Evolutionary conservation across 2,797 vertebrate genomes (phyloP).

Genomic region (Muraenolepis orangiensis): DNA sequence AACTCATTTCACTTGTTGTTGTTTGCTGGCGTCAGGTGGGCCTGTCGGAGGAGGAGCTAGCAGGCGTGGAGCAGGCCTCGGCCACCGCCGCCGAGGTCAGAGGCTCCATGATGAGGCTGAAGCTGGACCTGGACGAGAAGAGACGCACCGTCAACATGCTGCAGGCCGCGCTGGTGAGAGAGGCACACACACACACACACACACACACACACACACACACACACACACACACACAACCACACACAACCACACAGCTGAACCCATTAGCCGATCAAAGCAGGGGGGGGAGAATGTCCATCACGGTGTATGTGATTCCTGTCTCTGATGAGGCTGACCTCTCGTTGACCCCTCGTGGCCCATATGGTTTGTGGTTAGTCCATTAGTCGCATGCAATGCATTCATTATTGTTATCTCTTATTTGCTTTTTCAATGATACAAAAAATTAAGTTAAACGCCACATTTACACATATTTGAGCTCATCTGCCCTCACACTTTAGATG

Average conservation of each 20-base stretch:
- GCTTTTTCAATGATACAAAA: too few relatives aligned
- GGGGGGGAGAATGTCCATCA: too few relatives aligned
- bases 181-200: neutral
- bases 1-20: neutral
- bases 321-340: too few relatives aligned
- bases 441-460: too few relatives aligned
- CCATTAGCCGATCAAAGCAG: neutral
- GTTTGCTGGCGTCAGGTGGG: conserved; percentile 58
- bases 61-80: conserved; percentile 72
- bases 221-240: neutral
- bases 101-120: conserved; percentile 80
- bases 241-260: neutral
- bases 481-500: too few relatives aligned
- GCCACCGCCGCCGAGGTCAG: conserved; percentile 81
- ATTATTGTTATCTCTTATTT: too few relatives aligned
- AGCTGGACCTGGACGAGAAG: conserved; percentile 91
- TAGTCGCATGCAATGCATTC: too few relatives aligned
- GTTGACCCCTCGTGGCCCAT: too few relatives aligned
- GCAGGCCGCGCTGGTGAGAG: conserved; percentile 84
- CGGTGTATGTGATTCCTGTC: too few relatives aligned
- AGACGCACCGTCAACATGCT: conserved; percentile 80
- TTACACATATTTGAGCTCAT: too few relatives aligned
- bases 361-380: too few relatives aligned
- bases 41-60: conserved; percentile 78
- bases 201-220: neutral